Percentiles rank a stretch among this genome's conserved stretches.
phyloP scores from a whole-genome alignment of 2,888 invertebrate genomes.

The Epirrita christyi region DNA sequence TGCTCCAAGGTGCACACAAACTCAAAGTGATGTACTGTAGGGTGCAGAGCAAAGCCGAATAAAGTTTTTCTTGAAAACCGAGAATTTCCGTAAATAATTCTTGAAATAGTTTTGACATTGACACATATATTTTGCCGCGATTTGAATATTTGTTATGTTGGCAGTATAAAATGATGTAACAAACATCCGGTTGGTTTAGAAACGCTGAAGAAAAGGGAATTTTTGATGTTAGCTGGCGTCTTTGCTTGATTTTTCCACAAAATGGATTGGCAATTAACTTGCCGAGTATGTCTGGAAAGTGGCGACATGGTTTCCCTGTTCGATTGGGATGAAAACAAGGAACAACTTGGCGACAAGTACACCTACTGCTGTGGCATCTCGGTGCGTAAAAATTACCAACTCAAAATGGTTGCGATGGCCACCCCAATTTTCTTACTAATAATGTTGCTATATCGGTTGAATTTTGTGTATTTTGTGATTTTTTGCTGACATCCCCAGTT shows the following conservation, averaged over 20 bases:
- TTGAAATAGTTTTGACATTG: constrained; percentile 16
- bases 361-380: constrained; percentile 78
- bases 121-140: constrained; percentile 44
- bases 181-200: constrained; percentile 65
- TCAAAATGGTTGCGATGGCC: constrained; percentile 85
- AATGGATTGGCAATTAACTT: constrained; percentile 84
- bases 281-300: constrained; percentile 79
- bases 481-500: constrained; percentile 77
- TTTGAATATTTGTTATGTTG: constrained; percentile 55
- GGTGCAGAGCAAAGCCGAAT: too few species aligned
- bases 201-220: constrained; percentile 54
- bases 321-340: constrained; percentile 84
- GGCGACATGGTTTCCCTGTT: constrained; percentile 83
- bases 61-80: neutral
- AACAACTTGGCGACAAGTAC: constrained; percentile 82
- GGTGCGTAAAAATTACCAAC: constrained; percentile 78
- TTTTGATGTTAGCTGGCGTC: constrained; percentile 44
- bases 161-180: constrained; percentile 45
- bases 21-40: too few species aligned
- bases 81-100: constrained; percentile 1
- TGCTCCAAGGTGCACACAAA: too few species aligned
- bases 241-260: constrained; percentile 45
- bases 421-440: constrained; percentile 80
- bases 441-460: constrained; percentile 82
- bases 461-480: constrained; percentile 65